Evolutionary conservation across 2,888 invertebrate species (phyloP), one percentile per base, ranked within the genome.

Genomic region (Folsomia candida): DNA sequence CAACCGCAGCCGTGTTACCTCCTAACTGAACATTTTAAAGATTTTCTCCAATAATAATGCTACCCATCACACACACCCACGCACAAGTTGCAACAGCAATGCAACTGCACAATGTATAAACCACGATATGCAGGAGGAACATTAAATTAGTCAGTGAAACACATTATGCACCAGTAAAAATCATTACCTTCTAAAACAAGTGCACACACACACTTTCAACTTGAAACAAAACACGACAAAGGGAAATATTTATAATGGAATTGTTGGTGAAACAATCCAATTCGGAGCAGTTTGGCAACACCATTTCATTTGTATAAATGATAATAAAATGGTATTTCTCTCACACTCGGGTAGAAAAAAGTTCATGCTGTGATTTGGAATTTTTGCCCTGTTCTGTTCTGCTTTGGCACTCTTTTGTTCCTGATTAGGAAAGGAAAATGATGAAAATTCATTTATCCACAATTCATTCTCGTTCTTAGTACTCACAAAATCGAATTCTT

Each of bases 401-500:
- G 37, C 37, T 14, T 37, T 37, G 4, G 4, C 37, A 37, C 57
- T 57, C 57, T 57, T 57, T 57, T 57, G 57, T 57, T 22, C 57
- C 22, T 57, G 57, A 57, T 57, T 57, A 57, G 57, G 22, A 22
- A n/a, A 37, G 37, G 37, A 37, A 37, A 37, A 37, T 37, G 37
- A 37, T 37, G 37, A 37, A 37, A 37, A 37, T 37, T 37, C 37
- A 37, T 37, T 37, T 37, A 37, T 37, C 37, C 37, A 57, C 57
- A 57, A 57, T 57, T 57, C 57, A 57, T 57, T 57, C 57, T n/a
- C n/a, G 25, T 60, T 60, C 60, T 4, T 60, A 22, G 11, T 14
- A 60, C 26, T 60, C 60, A 60, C 37, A 37, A 37, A 37, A 60
- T 60, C 60, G 22, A 26, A 60, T 60, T 27, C 60, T 60, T 28